Evolutionary conservation across 2,888 invertebrate species (phyloP), one percentile per base, ranked within the genome.

Genomic region (Cyclophora albipunctata): DNA sequence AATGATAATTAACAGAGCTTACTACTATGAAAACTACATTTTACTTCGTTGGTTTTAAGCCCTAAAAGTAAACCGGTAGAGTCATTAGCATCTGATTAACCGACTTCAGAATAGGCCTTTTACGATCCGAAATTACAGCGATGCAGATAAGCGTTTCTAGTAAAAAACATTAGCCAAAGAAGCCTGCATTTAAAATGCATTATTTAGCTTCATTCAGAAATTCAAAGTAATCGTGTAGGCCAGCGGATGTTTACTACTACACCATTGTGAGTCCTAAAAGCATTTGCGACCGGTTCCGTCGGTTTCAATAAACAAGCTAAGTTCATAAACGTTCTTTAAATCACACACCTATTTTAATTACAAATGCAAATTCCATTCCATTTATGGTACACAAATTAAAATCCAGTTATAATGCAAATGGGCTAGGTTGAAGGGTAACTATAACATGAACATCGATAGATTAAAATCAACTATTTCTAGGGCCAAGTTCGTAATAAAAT

Each of bases 211-310:
- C 50, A 50, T 53, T 55, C 51, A 52, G 46, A 40, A 54, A 51
- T 48, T 49, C 49, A 47, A 58, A 54, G 51, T 53, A 50, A 44
- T 42, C n/a, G n/a, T 43, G 49, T 53, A 51, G 52, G 49, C 33
- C 44, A 40, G 43, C 46, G 54, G 52, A 57, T 53, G 52, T 60
- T 54, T 58, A 54, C 50, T 50, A 53, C 55, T 45, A 48, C 42
- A 42, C 53, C 48, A 49, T 52, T 55, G 49, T 49, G 42, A 51
- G 48, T 47, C 45, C 46, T 51, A 54, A 55, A 55, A 50, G 47
- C 55, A 47, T 52, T 53, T 40, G 46, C 45, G 49, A 53, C 52
- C 49, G 41, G 50, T 53, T 50, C 48, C 51, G 44, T 47, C 41
- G 41, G 51, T 48, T 49, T 48, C 47, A 49, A 48, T 52, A 47